Conservation (phyloP, 23 tunicate genomes). For the Styela clava region DNA sequence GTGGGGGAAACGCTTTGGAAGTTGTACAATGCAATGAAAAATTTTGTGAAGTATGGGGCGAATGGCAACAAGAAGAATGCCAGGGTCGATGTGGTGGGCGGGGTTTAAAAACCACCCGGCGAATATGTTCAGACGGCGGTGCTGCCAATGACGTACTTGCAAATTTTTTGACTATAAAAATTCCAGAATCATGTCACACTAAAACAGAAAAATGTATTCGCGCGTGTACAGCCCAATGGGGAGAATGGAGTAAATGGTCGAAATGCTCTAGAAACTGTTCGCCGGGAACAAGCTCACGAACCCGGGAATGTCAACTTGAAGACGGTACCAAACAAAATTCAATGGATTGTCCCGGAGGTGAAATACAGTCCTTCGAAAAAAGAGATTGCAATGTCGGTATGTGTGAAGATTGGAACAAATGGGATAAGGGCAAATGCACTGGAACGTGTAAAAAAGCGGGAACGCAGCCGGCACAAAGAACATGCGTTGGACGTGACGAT, state of each 20-base stretch:
- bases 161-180: background rate
- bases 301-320: background rate
- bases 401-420: slow-evolving; percentile 2
- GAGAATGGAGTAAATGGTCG: background rate
- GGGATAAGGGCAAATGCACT: background rate
- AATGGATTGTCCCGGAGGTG: background rate
- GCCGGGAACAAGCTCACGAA: background rate
- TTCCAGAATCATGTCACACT: background rate
- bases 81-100: background rate
- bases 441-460: background rate
- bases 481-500: background rate
- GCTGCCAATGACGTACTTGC: background rate
- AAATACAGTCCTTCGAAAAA: background rate
- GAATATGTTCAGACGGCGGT: background rate
- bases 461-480: background rate
- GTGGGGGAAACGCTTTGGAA: background rate
- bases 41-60: background rate
- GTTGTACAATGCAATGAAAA: background rate
- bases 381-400: background rate
- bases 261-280: background rate
- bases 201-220: background rate
- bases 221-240: background rate
- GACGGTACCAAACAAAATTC: background rate
- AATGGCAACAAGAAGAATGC: background rate
- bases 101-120: background rate